A percentile compares a stretch with the other conserved stretches of the same genome.
Conservation (phyloP, 2,797 vertebrate species). For the Catamblyrhynchus diadema region DNA sequence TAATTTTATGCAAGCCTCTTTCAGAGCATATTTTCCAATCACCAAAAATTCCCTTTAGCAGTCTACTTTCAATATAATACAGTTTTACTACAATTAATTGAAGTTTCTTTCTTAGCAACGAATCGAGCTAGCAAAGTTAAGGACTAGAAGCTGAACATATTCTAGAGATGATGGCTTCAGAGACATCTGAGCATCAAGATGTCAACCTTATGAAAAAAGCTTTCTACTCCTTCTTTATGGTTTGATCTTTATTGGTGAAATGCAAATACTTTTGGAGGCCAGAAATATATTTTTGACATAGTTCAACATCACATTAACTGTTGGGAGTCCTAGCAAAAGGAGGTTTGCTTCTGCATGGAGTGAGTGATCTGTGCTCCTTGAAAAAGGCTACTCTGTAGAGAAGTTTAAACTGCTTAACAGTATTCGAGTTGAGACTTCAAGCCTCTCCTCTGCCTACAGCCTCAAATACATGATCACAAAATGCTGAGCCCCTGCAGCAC, state of each 20-base stretch:
- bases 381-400: not conserved
- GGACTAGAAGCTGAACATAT: not conserved
- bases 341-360: not conserved
- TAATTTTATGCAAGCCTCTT: not conserved
- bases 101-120: not conserved
- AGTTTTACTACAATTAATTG: not conserved
- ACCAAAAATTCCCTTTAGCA: not conserved
- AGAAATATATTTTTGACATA: not conserved
- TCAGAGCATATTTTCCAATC: not conserved
- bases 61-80: not conserved
- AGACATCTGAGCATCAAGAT: not conserved
- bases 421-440: not conserved
- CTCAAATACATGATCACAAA: not conserved
- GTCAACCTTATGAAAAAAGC: fast-evolving
- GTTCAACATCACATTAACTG: not conserved
- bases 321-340: not conserved
- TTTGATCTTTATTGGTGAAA: not conserved
- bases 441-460: not conserved
- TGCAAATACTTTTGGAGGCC: not conserved
- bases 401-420: not conserved
- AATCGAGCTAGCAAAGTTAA: not conserved
- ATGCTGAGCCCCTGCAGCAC: not conserved
- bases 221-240: not conserved
- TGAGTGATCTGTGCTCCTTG: not conserved
- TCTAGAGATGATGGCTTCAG: not conserved